Conservation (phyloP, 2,113 vertebrate species). For the Petroica traversi region DNA sequence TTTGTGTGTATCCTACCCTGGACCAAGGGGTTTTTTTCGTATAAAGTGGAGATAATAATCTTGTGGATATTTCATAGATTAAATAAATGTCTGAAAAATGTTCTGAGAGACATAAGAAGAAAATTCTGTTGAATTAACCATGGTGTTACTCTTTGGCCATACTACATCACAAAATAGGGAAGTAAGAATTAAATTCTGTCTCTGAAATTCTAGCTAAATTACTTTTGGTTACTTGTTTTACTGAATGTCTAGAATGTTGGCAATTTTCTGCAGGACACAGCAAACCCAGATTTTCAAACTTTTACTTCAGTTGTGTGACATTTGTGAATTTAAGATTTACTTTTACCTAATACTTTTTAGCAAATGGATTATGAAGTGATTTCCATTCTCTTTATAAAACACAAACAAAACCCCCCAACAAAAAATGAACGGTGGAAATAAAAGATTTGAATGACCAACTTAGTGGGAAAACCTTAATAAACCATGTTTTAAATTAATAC, state of each 20-base stretch:
- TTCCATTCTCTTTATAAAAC: neutral
- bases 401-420: accelerated
- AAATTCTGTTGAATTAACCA: neutral
- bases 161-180: neutral
- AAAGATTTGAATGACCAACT: neutral
- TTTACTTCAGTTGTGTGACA: neutral
- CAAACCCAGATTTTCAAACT: neutral
- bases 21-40: neutral
- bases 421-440: neutral
- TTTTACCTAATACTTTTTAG: neutral
- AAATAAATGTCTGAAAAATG: neutral
- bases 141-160: neutral
- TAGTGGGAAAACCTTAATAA: neutral
- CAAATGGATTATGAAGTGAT: neutral
- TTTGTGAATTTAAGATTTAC: neutral
- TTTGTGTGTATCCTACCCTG: neutral
- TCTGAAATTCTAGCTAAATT: neutral
- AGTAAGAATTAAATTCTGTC: neutral
- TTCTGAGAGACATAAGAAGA: neutral
- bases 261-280: neutral
- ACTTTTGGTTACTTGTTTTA: neutral
- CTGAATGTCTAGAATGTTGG: neutral
- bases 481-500: neutral
- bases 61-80: neutral
- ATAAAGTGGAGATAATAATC: neutral